These are phyloP conservation scores for Phalacrocorax pelagicus DNA, from an alignment of 2,113 vertebrate species.

Conservation along the genomic window DNA sequence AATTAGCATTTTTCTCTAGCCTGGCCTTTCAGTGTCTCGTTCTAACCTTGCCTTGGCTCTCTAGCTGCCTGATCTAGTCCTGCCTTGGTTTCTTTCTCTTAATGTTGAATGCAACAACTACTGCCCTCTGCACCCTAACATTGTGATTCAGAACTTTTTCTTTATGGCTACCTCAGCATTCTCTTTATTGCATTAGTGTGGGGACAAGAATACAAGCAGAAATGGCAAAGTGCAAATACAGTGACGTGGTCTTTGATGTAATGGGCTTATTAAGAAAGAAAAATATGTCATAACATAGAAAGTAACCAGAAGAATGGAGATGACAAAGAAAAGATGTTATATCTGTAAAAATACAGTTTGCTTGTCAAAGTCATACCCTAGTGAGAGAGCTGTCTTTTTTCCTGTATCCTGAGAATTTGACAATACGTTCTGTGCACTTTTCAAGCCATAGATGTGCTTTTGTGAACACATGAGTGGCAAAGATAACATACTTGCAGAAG, in stretches of 20 bases:
- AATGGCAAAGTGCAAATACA: background rate
- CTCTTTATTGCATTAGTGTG: background rate
- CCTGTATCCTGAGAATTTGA: background rate
- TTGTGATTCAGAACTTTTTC: background rate
- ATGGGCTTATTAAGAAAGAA: background rate
- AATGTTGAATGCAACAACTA: background rate
- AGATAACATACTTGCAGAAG: background rate
- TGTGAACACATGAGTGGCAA: background rate
- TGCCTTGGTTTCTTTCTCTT: background rate
- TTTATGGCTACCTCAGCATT: background rate
- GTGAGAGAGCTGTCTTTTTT: background rate
- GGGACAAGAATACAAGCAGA: background rate
- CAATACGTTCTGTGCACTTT: background rate
- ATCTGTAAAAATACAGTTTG: background rate
- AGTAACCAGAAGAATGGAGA: background rate
- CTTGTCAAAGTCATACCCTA: background rate
- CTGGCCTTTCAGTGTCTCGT: background rate
- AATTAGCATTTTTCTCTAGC: background rate
- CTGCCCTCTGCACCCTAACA: background rate
- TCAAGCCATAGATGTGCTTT: background rate
- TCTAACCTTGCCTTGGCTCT: background rate
- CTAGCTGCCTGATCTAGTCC: background rate
- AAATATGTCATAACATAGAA: background rate
- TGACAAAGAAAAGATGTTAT: background rate
- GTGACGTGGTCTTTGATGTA: background rate